Conservation (phyloP, 2,797 vertebrate species). For the Pangasius krempfi region DNA sequence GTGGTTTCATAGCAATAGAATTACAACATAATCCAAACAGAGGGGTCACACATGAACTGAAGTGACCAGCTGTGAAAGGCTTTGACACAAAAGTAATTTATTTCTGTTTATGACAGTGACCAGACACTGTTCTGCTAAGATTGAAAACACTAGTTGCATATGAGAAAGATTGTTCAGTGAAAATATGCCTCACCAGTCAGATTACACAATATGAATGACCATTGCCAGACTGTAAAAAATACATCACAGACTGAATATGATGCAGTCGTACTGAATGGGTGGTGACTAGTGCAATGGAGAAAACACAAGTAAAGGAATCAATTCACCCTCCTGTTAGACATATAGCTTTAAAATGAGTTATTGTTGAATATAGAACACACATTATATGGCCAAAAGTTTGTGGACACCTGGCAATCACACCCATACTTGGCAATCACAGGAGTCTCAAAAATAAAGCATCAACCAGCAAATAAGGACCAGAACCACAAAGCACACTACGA, state of each 20-base stretch:
- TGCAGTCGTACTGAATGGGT: neutral
- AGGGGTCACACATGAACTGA: constrained; percentile 21
- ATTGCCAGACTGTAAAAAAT: neutral
- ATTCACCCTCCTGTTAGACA: neutral
- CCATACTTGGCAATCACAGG: neutral
- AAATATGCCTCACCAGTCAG: neutral
- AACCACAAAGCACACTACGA: neutral
- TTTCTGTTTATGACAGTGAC: constrained; percentile 29
- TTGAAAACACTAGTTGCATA: constrained; percentile 14
- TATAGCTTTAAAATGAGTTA: neutral
- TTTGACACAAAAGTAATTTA: constrained; percentile 35
- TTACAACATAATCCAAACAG: constrained; percentile 41
- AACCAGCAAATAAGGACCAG: neutral
- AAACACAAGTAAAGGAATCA: neutral
- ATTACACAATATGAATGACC: neutral
- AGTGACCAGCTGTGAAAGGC: constrained; percentile 32
- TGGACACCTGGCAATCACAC: neutral
- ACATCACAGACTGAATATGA: neutral
- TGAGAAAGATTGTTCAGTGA: constrained; percentile 12
- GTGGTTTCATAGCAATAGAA: constrained; percentile 42
- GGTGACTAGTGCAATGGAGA: neutral
- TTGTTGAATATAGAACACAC: neutral
- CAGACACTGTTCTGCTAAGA: constrained; percentile 19
- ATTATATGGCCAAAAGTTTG: neutral
- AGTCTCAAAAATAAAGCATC: neutral